Evolutionary conservation across 2,888 invertebrate genomes (phyloP), one percentile per base, ranked within the genome.

Genomic region (Cosmia pyralina): DNA sequence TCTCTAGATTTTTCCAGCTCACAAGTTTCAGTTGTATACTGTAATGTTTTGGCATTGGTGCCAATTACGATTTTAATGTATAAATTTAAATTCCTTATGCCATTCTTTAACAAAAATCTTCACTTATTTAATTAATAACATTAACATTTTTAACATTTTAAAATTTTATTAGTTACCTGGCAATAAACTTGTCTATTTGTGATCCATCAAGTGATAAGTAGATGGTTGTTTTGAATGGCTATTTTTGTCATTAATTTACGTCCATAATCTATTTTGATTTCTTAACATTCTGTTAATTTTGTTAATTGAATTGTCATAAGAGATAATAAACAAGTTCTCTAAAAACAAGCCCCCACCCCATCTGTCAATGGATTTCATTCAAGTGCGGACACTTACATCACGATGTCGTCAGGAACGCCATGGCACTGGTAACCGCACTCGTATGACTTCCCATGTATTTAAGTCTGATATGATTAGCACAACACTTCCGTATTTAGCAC

Each of bases 401-500:
- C 59, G n/a, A 50, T 76, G 76, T 75, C 77, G 84, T 84, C 81
- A 87, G 75, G 66, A 77, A 74, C 79, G 78, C 85, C 76, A 81
- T 84, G 75, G 85, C 73, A 79, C 86, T 72, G 87, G 83, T 90
- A 88, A 85, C 85, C 80, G 87, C 89, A 89, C 84, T 91, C 88
- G 83, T 91, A 89, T 67, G 91, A 82, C 86, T 92, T 93, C 91
- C 81, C 82, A 83, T 83, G 77, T 86, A 84, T 78, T 81, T 85
- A 79, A 71, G 75, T 72, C 79, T 89, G 85, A 85, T 84, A 84
- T 84, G 84, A 88, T 87, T 87, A 88, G 83, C 79, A 82, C 83
- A 82, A 82, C 80, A 82, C 89, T 91, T 92, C 91, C 92, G 88
- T 84, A 81, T 87, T 65, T 76, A 63, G 72, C 22, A 77, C 72